Base-by-base conservation (phyloP, 2,113 vertebrate genomes). In the Malaclemys terrapin region DNA sequence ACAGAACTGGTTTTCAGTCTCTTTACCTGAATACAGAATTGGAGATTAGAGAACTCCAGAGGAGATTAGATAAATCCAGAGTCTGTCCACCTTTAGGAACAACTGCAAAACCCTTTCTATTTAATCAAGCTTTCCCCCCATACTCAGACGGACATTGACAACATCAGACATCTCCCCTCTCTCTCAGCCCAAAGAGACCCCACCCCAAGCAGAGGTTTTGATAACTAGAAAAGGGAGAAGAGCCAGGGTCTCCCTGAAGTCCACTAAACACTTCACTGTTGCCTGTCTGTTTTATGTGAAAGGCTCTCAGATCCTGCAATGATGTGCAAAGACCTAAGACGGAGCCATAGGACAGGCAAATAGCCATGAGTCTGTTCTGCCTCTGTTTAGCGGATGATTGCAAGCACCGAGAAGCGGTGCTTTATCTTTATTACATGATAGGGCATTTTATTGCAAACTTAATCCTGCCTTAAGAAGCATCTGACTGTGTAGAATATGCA, bases 291-390 rank as follows among this genome's bases (percentile, higher is more conserved):
- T 85, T 35, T 80, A 53, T 83, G 20, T 69, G 54, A 42, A 84
- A 85, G 90, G 25, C 82, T 89, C 76, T 9, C 38, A 50, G 59
- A 29, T 12, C 47, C 83, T 84, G 12, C 42, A 76, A 12, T 4
- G 42, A 84, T 82, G 84, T 93, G 81, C 29, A 20, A 88, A 72
- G 94, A 45, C 38, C 83, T 5, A 0, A 80, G 53, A 24, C 38
- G 35, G 85, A 11, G 19, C 62, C 62, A 19, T 69, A 69, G 62
- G 49, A 16, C 20, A 78, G 57, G 20, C 79, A 82, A 92, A 89
- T 82, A 92, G 82, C 53, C 50, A 11, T 57, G 88, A 53, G 29
- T 92, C 93, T 91, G 27, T 84, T 89, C 81, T 95, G 24, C 62
- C n/a, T 8, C 24, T 72, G 56, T 85, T 92, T 87, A 84, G 82